Evolutionary conservation across 2,888 invertebrate genomes (phyloP).

Genomic region (Lissocephala sabroskyi): DNA sequence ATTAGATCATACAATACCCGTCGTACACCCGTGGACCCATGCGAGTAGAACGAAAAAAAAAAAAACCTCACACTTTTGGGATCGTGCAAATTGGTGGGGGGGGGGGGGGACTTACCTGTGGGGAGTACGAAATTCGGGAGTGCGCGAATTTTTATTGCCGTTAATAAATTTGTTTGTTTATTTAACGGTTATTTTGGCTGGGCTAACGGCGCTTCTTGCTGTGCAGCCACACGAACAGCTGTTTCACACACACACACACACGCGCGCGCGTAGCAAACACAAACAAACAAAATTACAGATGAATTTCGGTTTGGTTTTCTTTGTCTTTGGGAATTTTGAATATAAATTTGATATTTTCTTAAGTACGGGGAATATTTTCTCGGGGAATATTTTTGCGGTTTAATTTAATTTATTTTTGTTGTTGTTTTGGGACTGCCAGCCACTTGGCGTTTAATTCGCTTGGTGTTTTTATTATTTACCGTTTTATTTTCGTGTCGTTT

Average conservation of each 20-base stretch:
- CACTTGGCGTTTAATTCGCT: too few species aligned
- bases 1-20: too few species aligned
- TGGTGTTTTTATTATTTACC: slow-evolving; percentile 15
- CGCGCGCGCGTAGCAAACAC: background rate
- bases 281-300: slow-evolving; percentile 20
- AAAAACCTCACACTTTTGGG: too few species aligned
- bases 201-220: too few species aligned
- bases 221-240: slow-evolving; percentile 1
- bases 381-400: too few species aligned
- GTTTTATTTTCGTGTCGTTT: slow-evolving; percentile 1
- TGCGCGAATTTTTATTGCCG: background rate
- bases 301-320: background rate
- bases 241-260: slow-evolving; percentile 1
- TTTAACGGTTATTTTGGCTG: too few species aligned
- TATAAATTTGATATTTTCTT: slow-evolving; percentile 4
- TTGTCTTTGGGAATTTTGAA: background rate
- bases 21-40: too few species aligned
- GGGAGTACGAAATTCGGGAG: background rate
- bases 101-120: too few species aligned
- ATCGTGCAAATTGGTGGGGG: too few species aligned
- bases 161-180: background rate
- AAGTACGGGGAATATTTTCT: too few species aligned
- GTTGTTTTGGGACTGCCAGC: slow-evolving; percentile 2
- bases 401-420: slow-evolving; percentile 2
- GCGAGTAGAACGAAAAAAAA: too few species aligned